These are phyloP conservation scores for Anser brachyrhynchus DNA, from an alignment of 2,113 vertebrate genomes.

Conservation along the genomic window DNA sequence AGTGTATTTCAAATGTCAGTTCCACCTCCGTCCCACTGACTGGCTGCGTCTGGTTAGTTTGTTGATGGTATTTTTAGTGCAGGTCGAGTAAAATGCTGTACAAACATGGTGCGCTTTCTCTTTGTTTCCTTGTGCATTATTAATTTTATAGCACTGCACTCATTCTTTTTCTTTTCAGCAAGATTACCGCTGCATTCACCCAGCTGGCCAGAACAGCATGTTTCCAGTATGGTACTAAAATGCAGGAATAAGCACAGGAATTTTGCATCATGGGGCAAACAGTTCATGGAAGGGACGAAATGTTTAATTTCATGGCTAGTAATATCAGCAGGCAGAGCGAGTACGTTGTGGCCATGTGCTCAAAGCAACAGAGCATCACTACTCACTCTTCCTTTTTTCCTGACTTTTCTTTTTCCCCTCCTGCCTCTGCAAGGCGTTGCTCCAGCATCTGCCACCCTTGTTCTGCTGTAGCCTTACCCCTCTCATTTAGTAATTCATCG, in stretches of 20 bases:
- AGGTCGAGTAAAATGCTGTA: not conserved
- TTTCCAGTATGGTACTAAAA: not conserved
- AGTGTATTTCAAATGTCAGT: not conserved
- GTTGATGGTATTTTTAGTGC: not conserved
- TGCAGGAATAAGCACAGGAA: not conserved
- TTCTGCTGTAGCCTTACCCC: not conserved
- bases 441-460: not conserved
- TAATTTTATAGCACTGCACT: not conserved
- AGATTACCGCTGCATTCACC: not conserved
- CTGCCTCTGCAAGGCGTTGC: not conserved
- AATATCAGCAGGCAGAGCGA: not conserved
- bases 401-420: not conserved
- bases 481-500: not conserved
- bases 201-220: not conserved
- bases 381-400: not conserved
- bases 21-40: not conserved
- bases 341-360: fast-evolving
- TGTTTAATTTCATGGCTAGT: not conserved
- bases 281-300: not conserved
- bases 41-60: not conserved
- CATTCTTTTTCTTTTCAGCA: not conserved
- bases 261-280: not conserved
- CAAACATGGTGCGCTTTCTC: fast-evolving
- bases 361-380: not conserved
- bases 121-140: not conserved